phyloP scores from a whole-genome alignment of 2,797 vertebrate species.

The Setipinna tenuifilis region DNA sequence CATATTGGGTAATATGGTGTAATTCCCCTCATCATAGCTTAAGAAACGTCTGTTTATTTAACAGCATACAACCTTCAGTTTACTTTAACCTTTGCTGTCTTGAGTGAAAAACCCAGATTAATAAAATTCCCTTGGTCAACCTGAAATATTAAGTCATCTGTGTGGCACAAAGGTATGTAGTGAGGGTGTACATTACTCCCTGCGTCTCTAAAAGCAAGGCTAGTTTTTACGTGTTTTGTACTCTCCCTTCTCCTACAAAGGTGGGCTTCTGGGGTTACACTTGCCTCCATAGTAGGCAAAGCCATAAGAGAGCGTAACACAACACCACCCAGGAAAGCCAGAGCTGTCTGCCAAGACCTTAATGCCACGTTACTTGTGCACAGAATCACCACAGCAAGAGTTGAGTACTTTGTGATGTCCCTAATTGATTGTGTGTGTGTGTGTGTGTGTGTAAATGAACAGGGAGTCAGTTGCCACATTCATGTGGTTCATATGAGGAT shows the following conservation, averaged over 20 bases:
- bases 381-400: neutral
- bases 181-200: neutral
- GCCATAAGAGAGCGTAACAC: constrained; percentile 42
- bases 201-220: constrained; percentile 19
- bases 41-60: too few relatives aligned
- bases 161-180: constrained; percentile 1
- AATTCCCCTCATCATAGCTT: neutral
- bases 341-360: neutral
- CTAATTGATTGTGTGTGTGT: neutral
- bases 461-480: neutral
- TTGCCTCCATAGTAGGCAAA: constrained; percentile 36
- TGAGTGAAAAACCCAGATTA: neutral
- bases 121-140: constrained; percentile 8
- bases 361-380: neutral
- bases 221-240: constrained; percentile 34
- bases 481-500: neutral
- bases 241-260: constrained; percentile 43
- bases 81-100: too few relatives aligned
- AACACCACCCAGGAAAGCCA: constrained; percentile 27
- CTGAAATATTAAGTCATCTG: constrained; percentile 31
- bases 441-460: neutral
- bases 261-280: constrained; percentile 49
- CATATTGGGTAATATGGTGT: too few relatives aligned
- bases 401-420: neutral
- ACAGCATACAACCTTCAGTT: too few relatives aligned